Percentiles rank a stretch among this genome's conserved stretches.
Conservation (phyloP, 1,140 invertebrate species). For the Potamilus streckersoni region DNA sequence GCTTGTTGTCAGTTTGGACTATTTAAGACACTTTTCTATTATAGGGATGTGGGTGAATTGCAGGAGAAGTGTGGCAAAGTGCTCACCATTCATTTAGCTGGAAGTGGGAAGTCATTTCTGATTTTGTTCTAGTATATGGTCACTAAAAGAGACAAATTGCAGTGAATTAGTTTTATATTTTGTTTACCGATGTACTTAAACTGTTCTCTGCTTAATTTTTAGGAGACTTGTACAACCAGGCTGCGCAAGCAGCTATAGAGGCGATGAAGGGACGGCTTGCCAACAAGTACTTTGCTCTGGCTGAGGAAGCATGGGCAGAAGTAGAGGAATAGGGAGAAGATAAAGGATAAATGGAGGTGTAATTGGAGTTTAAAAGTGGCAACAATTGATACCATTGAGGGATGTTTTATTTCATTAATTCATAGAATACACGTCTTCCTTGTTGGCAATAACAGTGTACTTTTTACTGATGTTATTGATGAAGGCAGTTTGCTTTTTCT, state of each 20-base stretch:
- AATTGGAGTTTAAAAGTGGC: not conserved
- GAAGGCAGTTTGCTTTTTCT: not conserved
- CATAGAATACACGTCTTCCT: not conserved
- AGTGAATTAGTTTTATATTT: not conserved
- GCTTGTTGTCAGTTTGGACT: too few relatives aligned
- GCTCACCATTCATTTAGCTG: too few relatives aligned
- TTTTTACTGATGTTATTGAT: not conserved
- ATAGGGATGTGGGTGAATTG: too few relatives aligned
- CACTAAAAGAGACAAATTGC: not conserved
- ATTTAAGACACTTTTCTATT: too few relatives aligned
- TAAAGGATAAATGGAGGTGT: not conserved
- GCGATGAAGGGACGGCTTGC: constrained; percentile 73
- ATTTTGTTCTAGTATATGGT: not conserved
- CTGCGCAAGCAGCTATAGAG: constrained; percentile 72
- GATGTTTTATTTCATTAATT: not conserved
- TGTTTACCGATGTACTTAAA: not conserved
- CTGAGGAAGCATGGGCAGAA: constrained; percentile 69
- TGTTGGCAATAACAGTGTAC: not conserved
- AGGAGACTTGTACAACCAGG: constrained; percentile 71
- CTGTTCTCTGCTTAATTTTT: constrained; percentile 23
- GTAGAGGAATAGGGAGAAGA: constrained; percentile 51
- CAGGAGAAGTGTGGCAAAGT: too few relatives aligned
- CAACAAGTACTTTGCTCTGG: constrained; percentile 72
- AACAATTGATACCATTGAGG: constrained; percentile 1
- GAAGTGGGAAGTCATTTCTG: not conserved